phyloP scores from a whole-genome alignment of 2,797 vertebrate species.

The Pyrocephalus nanus region DNA sequence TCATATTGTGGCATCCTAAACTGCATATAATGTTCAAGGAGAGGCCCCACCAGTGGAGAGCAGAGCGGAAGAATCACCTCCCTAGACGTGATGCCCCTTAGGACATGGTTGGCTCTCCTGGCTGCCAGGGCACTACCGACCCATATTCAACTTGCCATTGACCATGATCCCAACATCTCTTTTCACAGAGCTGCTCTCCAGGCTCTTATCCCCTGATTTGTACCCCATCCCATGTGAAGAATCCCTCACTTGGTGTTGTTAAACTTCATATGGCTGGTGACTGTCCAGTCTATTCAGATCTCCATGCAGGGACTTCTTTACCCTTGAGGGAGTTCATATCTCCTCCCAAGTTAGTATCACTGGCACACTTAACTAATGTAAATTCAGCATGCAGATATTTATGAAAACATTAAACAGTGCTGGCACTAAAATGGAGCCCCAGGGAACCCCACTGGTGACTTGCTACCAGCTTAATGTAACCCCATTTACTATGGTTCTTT shows the following conservation, averaged over 20 bases:
- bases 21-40: fast-evolving
- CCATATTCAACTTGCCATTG: not conserved
- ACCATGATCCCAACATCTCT: not conserved
- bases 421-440: not conserved
- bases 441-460: not conserved
- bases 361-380: not conserved
- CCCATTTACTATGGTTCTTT: not conserved
- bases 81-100: too few relatives aligned
- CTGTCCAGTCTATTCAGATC: not conserved
- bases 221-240: not conserved
- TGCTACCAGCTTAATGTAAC: not conserved
- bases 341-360: not conserved
- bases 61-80: not conserved
- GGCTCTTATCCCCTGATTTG: not conserved
- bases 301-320: not conserved
- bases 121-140: not conserved
- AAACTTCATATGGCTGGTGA: not conserved
- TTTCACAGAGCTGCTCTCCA: not conserved
- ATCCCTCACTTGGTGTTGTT: not conserved
- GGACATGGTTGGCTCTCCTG: fast-evolving
- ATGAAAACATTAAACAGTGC: not conserved
- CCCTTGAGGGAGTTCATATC: not conserved
- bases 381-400: not conserved
- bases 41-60: not conserved
- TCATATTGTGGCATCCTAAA: too few relatives aligned